Base-by-base conservation (phyloP, 2,888 invertebrate species). In the Melipona beecheii region DNA sequence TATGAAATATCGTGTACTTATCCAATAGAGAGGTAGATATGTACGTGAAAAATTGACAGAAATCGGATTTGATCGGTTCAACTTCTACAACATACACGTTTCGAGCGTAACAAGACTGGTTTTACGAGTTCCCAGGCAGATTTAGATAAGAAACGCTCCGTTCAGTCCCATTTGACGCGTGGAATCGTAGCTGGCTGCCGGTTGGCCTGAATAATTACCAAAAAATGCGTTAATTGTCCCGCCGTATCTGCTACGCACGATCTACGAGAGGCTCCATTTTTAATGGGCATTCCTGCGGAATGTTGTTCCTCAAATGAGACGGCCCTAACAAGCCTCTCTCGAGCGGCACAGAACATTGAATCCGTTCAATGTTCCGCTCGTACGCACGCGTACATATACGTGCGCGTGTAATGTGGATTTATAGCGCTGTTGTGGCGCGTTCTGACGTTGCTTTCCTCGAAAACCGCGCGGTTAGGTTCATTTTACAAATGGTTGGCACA, bases 161-260 rank as follows among this genome's bases (percentile, higher is more conserved):
- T n/a, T 27, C 31, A 2, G 58, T 50, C n/a, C 50, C 43, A 52
- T 84, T 77, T 70, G 73, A 80, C 21, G 56, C 72, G 56, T 21
- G 66, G 69, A 78, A 50, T 65, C 68, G 54, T 68, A 73, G 78
- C 75, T 56, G 68, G 75, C 76, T 54, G 82, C 69, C 74, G n/a
- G 24, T 19, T 74, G 36, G 19, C 11, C 64, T 71, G 77, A 79
- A 86, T 90, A 90, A 91, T 90, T 91, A 90, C 87, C 85, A 77
- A 88, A 90, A 90, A 89, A 90, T 88, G 76, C 88, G 81, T 87
- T 90, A 91, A 90, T 91, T 90, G 88, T 90, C 82, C 75, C 78
- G 36, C 83, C 75, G 78, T 85, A 83, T 78, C 84, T 87, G 79
- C 49, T 71, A 85, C 72, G 79, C 79, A 75, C 77, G 64, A 88